phyloP scores from a whole-genome alignment of 2,888 invertebrate species.

The Helicoverpa assulta region DNA sequence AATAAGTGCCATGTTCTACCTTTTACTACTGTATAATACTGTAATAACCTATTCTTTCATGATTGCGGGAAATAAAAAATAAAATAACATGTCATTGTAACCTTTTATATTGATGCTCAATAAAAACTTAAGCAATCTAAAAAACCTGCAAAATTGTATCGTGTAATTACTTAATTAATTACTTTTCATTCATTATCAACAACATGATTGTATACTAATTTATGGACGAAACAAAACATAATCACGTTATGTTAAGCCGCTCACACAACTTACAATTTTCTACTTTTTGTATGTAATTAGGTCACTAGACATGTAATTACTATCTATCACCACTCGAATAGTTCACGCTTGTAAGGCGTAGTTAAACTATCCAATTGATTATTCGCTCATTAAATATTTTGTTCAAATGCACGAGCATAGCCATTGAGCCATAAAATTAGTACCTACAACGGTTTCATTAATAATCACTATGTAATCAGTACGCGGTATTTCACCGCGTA shows the following conservation, averaged over 20 bases:
- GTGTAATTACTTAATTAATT: constrained; percentile 7
- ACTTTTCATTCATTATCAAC: constrained; percentile 9
- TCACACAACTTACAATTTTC: background rate
- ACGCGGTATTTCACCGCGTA: too few species aligned
- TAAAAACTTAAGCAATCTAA: constrained; percentile 49
- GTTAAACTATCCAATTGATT: background rate
- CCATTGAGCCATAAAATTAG: constrained; percentile 20
- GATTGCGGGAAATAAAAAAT: constrained; percentile 21
- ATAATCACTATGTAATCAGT: constrained; percentile 24
- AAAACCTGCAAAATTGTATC: constrained; percentile 34
- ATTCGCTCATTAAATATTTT: background rate
- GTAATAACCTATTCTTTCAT: background rate
- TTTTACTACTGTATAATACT: too few species aligned
- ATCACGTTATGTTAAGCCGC: constrained; percentile 25
- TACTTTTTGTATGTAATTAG: background rate
- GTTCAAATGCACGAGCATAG: background rate
- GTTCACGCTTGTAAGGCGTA: constrained; percentile 3
- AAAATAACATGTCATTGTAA: constrained; percentile 41
- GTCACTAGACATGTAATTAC: background rate
- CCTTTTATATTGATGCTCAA: constrained; percentile 55
- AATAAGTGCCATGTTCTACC: too few species aligned
- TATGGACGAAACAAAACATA: background rate
- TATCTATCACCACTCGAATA: background rate
- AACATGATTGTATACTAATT: constrained; percentile 23
- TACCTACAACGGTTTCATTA: constrained; percentile 17